A percentile compares a stretch with the other conserved stretches of the same genome.
Evolutionary conservation across 2,113 vertebrate species (phyloP).

Genomic region (Chaetorhynchus papuensis): DNA sequence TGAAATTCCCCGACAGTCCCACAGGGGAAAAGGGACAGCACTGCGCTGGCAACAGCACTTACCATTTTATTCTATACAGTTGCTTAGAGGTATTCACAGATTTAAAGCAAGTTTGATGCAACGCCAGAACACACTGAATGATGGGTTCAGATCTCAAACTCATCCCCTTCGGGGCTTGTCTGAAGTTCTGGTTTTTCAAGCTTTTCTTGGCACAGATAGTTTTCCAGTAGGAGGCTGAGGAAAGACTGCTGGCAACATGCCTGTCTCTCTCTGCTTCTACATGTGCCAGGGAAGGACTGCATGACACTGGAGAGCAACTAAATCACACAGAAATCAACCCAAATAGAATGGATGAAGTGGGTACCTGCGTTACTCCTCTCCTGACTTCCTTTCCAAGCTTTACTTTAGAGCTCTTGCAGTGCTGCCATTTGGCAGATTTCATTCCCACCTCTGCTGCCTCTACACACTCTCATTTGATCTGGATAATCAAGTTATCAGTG

Average conservation of each 20-base stretch:
- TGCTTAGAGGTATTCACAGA: background rate
- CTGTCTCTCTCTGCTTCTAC: background rate
- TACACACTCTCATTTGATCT: accelerated
- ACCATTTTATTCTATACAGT: background rate
- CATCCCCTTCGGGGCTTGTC: background rate
- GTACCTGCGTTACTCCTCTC: background rate
- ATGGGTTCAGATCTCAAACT: background rate
- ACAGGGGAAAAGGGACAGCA: background rate
- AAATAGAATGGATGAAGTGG: background rate
- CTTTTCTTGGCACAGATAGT: background rate
- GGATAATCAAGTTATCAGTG: background rate
- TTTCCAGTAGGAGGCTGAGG: background rate
- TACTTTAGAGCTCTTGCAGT: background rate
- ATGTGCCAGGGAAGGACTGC: background rate
- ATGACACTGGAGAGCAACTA: background rate
- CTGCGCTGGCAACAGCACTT: background rate
- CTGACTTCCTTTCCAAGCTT: background rate
- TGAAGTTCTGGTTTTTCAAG: background rate
- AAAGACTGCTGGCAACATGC: background rate
- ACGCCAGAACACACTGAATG: background rate
- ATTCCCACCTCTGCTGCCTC: background rate
- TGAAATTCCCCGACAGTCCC: background rate
- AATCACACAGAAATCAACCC: background rate
- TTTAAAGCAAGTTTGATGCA: background rate
- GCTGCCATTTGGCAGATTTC: background rate